Evolutionary conservation across 2,888 invertebrate genomes (phyloP), one percentile per base, ranked within the genome.

Genomic region (Octodonta nipae): DNA sequence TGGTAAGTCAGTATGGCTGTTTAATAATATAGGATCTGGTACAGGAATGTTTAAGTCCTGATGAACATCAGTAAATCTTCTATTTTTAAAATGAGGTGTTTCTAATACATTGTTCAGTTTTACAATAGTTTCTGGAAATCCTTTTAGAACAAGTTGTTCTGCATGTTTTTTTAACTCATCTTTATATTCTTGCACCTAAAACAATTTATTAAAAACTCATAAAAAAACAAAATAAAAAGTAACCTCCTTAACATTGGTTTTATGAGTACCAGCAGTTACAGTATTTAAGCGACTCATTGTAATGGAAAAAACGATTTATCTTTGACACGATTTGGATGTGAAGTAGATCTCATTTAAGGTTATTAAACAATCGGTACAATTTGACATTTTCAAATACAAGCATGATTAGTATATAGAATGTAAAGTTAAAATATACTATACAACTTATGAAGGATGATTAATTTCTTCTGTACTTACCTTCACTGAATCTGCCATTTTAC

Each of bases 81-180:
- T 71, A 51, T 83, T 77, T 52, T 75, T 77, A 58, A 92, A 87
- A 58, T 79, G 75, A 35, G 81, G 68, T 15, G 85, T 85, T 55
- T 85, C 82, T 49, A 93, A 66, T 37, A 92, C 65, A 45, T 81
- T 81, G 65, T 92, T 91, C 38, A 93, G 68, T 57, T 83, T 81
- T 5, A 91, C 79, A 47, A 93, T 92, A 62, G 91, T 92, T 54
- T 85, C 82, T 6, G 95, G 93, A 61, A 93, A 92, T 28, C 83
- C 85, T 61, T 81, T 83, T 37, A 87, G 70, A 37, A 93, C 81
- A 38, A 93, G 66, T 45, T 79, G 76, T 58, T 93, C 93, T 7
- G 88, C 89, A 67, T 88, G 85, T 44, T 73, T 71, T 63, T 87
- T 88, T 40, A 88, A 67, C 38, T 79, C 77, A 55, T 88, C 86